Base-by-base conservation (phyloP, 2,888 invertebrate genomes). In the Melanchra persicariae region DNA sequence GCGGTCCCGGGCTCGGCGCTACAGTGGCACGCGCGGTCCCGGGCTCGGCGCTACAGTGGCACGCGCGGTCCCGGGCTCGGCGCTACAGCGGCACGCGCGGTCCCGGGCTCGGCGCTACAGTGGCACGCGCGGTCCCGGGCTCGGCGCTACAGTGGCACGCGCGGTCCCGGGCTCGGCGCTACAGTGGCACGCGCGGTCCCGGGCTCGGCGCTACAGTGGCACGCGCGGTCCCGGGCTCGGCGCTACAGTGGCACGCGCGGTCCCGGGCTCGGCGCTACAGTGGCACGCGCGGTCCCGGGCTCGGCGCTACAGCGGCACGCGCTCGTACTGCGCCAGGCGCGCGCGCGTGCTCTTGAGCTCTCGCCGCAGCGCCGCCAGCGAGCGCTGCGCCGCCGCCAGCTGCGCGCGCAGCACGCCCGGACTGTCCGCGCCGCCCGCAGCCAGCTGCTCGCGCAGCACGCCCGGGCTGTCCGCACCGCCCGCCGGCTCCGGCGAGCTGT, bases 321-420 rank as follows among this genome's bases (percentile, higher is more conserved):
- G 54, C 70, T 98, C 98, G 97, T 99, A 91, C 98, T 99, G 91
- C 94, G 99, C 73, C 97, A 98, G 83, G 98, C 99, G 63, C 17
- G 70, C 75, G 47, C 83, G 75, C 54, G 62, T 64, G 45, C 70
- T 49, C 83, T 79, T 71, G 80, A 82, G 66, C 82, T 85, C 59
- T 3, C 55, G 49, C 0, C 81, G 57, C 54, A 92, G 96, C 5
- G 99, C 67, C 98, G 99, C 92, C 98, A 98, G 97, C 98, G 97
- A 70, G 45, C 74, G 74, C 34, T 70, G 73, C 6, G 81, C 71
- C 57, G 81, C 77, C 51, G 68, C 83, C 63, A 77, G 83, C 81
- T 87, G 78, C 86, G 79, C 72, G 82, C 86, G 79, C 86, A 83
- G 68, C 74, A 69, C 45, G 61, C 69, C 24, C 75, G 82, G 75